phyloP scores from a whole-genome alignment of 2,113 vertebrate genomes.

The Peromyscus leucopus region DNA sequence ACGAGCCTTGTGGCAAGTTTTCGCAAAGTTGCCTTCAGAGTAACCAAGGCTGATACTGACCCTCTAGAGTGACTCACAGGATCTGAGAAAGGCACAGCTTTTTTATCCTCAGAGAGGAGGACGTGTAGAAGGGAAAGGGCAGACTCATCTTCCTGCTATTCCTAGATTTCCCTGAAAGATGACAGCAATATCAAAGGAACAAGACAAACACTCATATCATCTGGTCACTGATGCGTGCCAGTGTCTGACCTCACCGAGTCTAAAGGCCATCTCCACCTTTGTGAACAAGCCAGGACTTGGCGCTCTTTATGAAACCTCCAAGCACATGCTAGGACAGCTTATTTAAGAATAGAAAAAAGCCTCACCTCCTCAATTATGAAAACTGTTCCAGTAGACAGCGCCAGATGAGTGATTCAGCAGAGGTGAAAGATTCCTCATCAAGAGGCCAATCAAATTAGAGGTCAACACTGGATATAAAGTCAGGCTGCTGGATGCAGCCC shows the following conservation, averaged over 20 bases:
- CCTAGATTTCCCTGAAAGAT: constrained; percentile 67
- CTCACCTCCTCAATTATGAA: constrained; percentile 46
- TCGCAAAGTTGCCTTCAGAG: neutral
- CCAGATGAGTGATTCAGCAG: neutral
- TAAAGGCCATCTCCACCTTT: constrained; percentile 30
- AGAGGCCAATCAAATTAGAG: constrained; percentile 6
- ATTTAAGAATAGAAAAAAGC: constrained; percentile 1
- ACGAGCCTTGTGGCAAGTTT: neutral
- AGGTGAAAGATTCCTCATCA: constrained; percentile 14
- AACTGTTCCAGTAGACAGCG: neutral
- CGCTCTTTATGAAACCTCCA: neutral
- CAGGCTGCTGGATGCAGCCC: neutral
- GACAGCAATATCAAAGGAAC: neutral
- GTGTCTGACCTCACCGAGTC: constrained; percentile 16
- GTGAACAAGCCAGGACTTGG: constrained; percentile 4
- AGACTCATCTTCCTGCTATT: neutral
- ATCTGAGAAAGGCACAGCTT: neutral
- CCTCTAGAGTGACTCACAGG: neutral
- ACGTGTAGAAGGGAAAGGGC: neutral
- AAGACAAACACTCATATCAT: constrained; percentile 5
- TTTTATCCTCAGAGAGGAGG: neutral
- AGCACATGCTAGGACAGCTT: constrained; percentile 26
- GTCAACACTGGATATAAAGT: neutral
- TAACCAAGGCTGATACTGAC: neutral
- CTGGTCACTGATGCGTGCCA: neutral